These are phyloP conservation scores for Zaprionus taronus DNA, from an alignment of 1,140 invertebrate species.

Conservation along the genomic window DNA sequence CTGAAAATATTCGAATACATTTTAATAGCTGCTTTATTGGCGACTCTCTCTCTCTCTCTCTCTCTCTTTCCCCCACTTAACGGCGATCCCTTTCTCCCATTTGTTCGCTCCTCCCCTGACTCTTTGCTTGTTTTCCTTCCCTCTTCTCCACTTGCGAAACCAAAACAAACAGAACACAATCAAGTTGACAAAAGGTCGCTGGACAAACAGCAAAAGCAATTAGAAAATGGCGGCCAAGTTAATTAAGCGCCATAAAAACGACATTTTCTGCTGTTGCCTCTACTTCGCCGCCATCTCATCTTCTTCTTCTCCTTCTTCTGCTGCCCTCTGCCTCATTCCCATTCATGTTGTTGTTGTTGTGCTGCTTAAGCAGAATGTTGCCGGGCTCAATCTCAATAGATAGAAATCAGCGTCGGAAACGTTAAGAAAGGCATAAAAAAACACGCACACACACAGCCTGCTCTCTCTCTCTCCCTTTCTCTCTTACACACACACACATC, in stretches of 20 bases:
- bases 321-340: slow-evolving; percentile 19
- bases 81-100: background rate
- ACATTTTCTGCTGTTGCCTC: slow-evolving; percentile 47
- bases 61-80: background rate
- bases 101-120: background rate
- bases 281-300: background rate
- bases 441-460: slow-evolving; percentile 13
- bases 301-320: slow-evolving; percentile 14
- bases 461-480: background rate
- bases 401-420: slow-evolving; percentile 71
- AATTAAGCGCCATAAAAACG: slow-evolving; percentile 81
- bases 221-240: slow-evolving; percentile 78
- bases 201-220: slow-evolving; percentile 74
- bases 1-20: slow-evolving; percentile 9
- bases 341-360: slow-evolving; percentile 25
- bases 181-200: slow-evolving; percentile 74
- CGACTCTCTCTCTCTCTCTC: background rate
- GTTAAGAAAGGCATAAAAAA: slow-evolving; percentile 45
- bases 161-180: slow-evolving; percentile 65
- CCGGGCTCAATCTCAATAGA: slow-evolving; percentile 73
- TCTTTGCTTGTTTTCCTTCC: background rate
- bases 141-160: background rate
- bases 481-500: background rate
- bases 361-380: slow-evolving; percentile 68
- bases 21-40: background rate